These are phyloP conservation scores for Drosophila hamatofila DNA, from an alignment of 2,888 invertebrate genomes.

Conservation along the genomic window DNA sequence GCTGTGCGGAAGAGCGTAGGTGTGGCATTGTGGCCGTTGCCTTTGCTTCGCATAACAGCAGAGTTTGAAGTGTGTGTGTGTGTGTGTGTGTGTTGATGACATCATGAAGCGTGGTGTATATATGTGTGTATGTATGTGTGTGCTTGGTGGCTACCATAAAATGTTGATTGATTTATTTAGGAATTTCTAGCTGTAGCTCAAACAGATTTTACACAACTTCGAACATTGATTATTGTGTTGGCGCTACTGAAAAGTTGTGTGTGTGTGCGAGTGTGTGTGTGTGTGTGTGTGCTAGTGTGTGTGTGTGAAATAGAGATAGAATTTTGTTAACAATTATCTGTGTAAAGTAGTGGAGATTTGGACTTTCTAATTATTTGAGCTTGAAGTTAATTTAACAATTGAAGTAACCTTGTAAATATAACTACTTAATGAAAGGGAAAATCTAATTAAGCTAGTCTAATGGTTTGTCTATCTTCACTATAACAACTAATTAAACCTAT, in stretches of 20 bases:
- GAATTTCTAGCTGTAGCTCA: conserved; percentile 14
- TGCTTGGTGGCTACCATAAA: conserved; percentile 4
- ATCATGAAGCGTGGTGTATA: conserved; percentile 16
- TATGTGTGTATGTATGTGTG: conserved; percentile 14
- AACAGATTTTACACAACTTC: conserved; percentile 20
- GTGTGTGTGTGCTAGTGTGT: background rate
- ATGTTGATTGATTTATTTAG: conserved; percentile 34
- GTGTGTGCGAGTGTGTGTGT: background rate
- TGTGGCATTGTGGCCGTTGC: conserved; percentile 4
- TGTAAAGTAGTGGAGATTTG: background rate
- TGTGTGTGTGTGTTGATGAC: conserved; percentile 25
- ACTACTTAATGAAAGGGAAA: background rate
- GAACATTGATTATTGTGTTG: conserved; percentile 14
- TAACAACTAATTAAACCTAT: background rate
- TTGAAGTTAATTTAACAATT: background rate
- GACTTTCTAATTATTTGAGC: too few relatives aligned
- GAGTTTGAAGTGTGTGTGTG: conserved; percentile 41
- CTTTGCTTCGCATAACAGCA: conserved; percentile 4
- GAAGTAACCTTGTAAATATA: background rate
- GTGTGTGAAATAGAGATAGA: background rate
- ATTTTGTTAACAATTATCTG: conserved; percentile 1
- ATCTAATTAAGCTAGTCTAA: background rate
- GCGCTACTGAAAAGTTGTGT: conserved; percentile 4
- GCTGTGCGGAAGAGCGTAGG: background rate
- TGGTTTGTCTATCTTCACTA: too few relatives aligned